A percentile compares a stretch with the other conserved stretches of the same genome.
Conservation (phyloP, 1,140 invertebrate genomes). For the Aethina tumida region DNA sequence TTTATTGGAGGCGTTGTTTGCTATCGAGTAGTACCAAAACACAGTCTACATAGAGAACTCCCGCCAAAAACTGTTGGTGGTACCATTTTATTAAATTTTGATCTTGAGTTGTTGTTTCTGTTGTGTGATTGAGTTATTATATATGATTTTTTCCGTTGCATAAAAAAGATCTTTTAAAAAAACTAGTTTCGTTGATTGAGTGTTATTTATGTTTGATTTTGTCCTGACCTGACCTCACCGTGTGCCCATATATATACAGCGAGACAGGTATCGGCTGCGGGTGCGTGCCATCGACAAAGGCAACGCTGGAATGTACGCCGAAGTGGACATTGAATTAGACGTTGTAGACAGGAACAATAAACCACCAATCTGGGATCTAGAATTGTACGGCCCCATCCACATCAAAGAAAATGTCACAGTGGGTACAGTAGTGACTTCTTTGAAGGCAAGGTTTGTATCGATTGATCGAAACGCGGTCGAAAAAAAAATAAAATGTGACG, state of each 20-base stretch:
- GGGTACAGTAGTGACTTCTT: conserved; percentile 90
- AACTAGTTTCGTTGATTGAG: conserved; percentile 15
- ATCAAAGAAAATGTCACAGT: conserved; percentile 97
- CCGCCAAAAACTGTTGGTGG: background rate
- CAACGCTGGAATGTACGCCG: conserved; percentile 74
- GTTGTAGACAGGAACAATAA: conserved; percentile 97
- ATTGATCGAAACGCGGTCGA: conserved; percentile 21
- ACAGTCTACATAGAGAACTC: conserved; percentile 11
- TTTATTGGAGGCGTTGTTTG: too few species aligned
- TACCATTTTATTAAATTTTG: too few species aligned
- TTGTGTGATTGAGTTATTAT: conserved; percentile 32
- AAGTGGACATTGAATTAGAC: conserved; percentile 93
- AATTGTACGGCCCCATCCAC: conserved; percentile 89
- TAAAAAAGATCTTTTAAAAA: conserved; percentile 6
- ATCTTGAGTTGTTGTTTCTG: conserved; percentile 25
- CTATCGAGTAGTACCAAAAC: conserved; percentile 11
- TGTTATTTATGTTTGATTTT: conserved; percentile 29
- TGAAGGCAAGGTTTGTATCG: conserved; percentile 95
- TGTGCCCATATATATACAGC: conserved; percentile 46
- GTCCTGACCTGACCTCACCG: conserved; percentile 34
- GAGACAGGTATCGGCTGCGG: conserved; percentile 87
- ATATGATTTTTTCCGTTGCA: conserved; percentile 23
- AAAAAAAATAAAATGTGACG: too few species aligned
- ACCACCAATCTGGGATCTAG: conserved; percentile 89
- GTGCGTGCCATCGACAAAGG: conserved; percentile 89